Conservation (phyloP, 2,888 invertebrate genomes). For the Macaria liturata region DNA sequence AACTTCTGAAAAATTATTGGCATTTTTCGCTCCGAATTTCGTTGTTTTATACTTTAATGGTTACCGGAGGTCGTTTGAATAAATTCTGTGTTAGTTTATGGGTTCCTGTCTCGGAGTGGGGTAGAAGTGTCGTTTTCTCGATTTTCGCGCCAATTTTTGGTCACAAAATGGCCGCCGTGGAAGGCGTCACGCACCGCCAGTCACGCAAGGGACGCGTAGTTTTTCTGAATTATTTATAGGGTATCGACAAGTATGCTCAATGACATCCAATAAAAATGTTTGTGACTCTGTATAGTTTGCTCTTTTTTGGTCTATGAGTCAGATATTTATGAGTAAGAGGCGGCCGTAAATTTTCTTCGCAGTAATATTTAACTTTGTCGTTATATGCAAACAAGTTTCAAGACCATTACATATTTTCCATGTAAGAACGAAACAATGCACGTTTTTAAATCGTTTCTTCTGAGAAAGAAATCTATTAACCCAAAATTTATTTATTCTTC, state of each 20-base stretch:
- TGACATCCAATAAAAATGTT: slow-evolving; percentile 47
- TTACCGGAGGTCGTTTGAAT: slow-evolving; percentile 59
- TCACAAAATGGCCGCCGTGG: slow-evolving; percentile 71
- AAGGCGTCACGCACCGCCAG: slow-evolving; percentile 56
- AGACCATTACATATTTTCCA: too few relatives aligned
- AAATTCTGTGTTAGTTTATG: slow-evolving; percentile 58
- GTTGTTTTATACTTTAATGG: slow-evolving; percentile 63
- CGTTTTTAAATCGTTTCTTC: too few relatives aligned
- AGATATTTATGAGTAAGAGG: slow-evolving; percentile 1
- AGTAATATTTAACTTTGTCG: too few relatives aligned
- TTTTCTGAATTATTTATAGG: slow-evolving; percentile 54
- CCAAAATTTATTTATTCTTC: too few relatives aligned
- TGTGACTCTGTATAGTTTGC: slow-evolving; percentile 44
- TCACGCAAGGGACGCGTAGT: slow-evolving; percentile 57
- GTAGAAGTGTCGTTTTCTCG: slow-evolving; percentile 75
- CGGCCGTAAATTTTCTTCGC: neutral
- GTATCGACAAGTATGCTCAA: slow-evolving; percentile 47
- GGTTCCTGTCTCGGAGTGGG: slow-evolving; percentile 39
- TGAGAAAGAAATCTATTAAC: too few relatives aligned
- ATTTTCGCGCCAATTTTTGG: slow-evolving; percentile 76
- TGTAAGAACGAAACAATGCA: too few relatives aligned
- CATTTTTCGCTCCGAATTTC: slow-evolving; percentile 43
- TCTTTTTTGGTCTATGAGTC: slow-evolving; percentile 9
- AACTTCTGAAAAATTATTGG: slow-evolving; percentile 45
- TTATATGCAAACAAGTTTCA: too few relatives aligned